A percentile compares a stretch with the other conserved stretches of the same genome.
Evolutionary conservation across 2,113 vertebrate genomes (phyloP).

Genomic region (Thalassoma bifasciatum): DNA sequence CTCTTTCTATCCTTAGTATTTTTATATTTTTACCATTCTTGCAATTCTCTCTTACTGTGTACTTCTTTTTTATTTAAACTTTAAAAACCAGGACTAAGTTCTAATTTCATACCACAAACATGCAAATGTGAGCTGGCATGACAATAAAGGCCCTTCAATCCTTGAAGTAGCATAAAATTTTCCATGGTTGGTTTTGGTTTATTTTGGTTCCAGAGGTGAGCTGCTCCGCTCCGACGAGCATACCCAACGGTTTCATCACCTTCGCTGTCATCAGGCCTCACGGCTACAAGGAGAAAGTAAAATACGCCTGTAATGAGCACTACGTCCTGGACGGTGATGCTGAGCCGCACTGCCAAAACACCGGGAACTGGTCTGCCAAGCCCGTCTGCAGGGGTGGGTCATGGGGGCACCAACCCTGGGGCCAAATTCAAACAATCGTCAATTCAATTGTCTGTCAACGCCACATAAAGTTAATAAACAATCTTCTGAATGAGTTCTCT

Average conservation of each 20-base stretch:
- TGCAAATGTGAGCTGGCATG: too few relatives aligned
- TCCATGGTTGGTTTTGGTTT: not conserved
- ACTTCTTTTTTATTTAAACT: too few relatives aligned
- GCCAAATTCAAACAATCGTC: not conserved
- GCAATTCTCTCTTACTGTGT: too few relatives aligned
- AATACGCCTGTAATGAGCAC: slow-evolving; percentile 85
- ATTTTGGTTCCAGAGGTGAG: slow-evolving; percentile 81
- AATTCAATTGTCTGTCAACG: not conserved
- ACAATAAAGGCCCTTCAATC: too few relatives aligned
- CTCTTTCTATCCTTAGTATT: too few relatives aligned
- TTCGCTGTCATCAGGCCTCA: slow-evolving; percentile 82
- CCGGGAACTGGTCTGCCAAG: slow-evolving; percentile 87
- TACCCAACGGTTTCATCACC: slow-evolving; percentile 88
- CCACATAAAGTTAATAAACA: not conserved
- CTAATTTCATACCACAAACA: too few relatives aligned
- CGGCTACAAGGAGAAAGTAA: slow-evolving; percentile 86
- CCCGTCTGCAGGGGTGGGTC: slow-evolving; percentile 88
- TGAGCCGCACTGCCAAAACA: slow-evolving; percentile 84
- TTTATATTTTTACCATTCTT: too few relatives aligned
- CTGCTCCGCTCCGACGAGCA: slow-evolving; percentile 83
- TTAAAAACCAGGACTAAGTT: too few relatives aligned
- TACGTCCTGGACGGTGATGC: slow-evolving; percentile 84
- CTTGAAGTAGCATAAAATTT: not conserved
- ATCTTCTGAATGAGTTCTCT: not conserved
- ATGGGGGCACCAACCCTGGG: not conserved